Evolutionary conservation across 2,797 vertebrate species (phyloP), one percentile per base, ranked within the genome.

Genomic region (Macroramphosus scolopax): DNA sequence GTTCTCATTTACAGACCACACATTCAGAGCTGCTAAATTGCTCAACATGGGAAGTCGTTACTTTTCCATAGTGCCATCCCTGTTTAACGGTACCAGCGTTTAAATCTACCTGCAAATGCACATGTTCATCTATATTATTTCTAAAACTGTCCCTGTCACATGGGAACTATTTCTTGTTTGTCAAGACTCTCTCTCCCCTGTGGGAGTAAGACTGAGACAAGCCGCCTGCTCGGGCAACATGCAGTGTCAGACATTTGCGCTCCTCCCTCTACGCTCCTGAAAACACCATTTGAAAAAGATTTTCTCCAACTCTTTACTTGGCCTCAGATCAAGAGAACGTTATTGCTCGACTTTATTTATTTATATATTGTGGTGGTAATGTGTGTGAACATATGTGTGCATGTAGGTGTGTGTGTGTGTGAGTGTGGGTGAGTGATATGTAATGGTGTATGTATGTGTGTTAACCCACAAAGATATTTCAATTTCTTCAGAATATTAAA

Each of bases 401-500:
- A 12, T 33, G 50, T 38, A 40, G 41, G 47, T 40, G 48, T 44
- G 61, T 46, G 68, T 45, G 68, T 40, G 48, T 54, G 53, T 56
- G 53, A 68, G 67, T 44, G 75, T 35, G 71, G 33, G 65, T 77
- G 64, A 62, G 67, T 51, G 68, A 63, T 72, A 56, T 78, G 78
- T 82, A 71, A 81, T 68, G 80, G 85, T 70, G 80, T 67, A 70
- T 76, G 81, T 78, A 77, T 84, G 83, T 74, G 83, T 69, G 78
- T 84, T 68, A 84, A 77, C 69, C 92, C 92, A 76, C 92, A 92
- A 78, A 92, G 89, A 92, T 93, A 87, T 93, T 90, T 90, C 88
- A 92, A 82, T 92, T 90, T 89, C 89, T 91, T 85, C 87, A 86
- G 91, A 91, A 91, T 92, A 91, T 92, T 92, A 92, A 92, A 92